Evolutionary conservation across 1,140 invertebrate species (phyloP).

Genomic region (Drosophila tsacasi): DNA sequence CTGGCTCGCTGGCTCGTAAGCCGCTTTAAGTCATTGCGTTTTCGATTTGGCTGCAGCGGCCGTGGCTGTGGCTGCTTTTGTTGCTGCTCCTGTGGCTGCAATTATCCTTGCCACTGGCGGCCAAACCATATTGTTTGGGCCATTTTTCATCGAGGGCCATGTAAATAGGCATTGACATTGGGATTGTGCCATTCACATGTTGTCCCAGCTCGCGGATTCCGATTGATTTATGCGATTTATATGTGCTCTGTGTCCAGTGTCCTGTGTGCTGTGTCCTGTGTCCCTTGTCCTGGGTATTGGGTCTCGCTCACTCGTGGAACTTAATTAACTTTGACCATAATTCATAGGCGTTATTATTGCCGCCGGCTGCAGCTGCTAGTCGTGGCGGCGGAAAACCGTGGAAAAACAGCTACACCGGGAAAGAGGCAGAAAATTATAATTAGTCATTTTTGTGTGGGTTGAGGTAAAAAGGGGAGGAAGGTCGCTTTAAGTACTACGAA

Average conservation of each 20-base stretch:
- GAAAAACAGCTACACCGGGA: conserved; percentile 31
- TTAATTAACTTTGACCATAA: conserved; percentile 68
- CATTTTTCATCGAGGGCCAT: conserved; percentile 70
- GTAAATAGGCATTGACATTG: conserved; percentile 76
- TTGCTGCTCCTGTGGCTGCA: conserved; percentile 36
- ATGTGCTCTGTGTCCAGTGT: not conserved
- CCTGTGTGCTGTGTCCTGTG: not conserved
- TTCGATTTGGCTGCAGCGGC: conserved; percentile 22
- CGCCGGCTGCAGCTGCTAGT: conserved; percentile 44
- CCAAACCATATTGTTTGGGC: conserved; percentile 42
- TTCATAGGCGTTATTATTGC: conserved; percentile 53
- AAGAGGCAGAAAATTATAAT: conserved; percentile 63
- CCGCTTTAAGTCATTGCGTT: conserved; percentile 40
- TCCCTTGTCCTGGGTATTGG: not conserved
- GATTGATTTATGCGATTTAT: conserved; percentile 65
- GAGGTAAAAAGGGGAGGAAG: not conserved
- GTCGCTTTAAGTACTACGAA: conserved; percentile 38
- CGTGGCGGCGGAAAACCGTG: conserved; percentile 24
- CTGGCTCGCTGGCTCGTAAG: conserved; percentile 27
- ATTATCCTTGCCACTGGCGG: conserved; percentile 33
- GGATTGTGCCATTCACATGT: conserved; percentile 58
- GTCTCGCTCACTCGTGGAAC: conserved; percentile 26
- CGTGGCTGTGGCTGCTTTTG: conserved; percentile 19
- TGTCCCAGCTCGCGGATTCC: conserved; percentile 21
- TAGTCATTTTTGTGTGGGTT: conserved; percentile 58